Conservation (phyloP, 1,140 invertebrate genomes). For the Ylistrum balloti region DNA sequence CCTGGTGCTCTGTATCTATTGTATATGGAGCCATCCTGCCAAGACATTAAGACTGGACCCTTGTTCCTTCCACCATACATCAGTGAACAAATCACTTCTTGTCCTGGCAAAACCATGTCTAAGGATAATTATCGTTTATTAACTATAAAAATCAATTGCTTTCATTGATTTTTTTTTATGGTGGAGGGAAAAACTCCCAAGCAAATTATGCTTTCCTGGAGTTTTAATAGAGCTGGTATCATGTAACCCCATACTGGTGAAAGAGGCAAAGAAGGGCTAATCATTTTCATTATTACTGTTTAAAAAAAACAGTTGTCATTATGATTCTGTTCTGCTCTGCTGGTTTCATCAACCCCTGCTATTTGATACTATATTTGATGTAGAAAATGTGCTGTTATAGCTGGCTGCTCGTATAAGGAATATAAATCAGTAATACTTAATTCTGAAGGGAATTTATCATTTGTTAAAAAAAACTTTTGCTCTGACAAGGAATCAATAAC, state of each 20-base stretch:
- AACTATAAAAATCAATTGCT: slow-evolving; percentile 36
- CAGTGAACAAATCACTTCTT: not conserved
- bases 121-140: slow-evolving; percentile 27
- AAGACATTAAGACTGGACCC: not conserved
- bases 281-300: not conserved
- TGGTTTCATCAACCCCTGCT: not conserved
- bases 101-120: slow-evolving; percentile 9
- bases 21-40: too few relatives aligned
- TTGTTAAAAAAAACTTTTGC: too few relatives aligned
- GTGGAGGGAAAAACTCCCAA: not conserved
- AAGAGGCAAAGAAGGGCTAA: not conserved
- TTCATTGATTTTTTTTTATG: slow-evolving; percentile 7
- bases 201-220: not conserved
- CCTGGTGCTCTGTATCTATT: too few relatives aligned
- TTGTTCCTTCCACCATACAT: not conserved
- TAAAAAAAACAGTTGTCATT: not conserved
- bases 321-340: not conserved
- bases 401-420: too few relatives aligned
- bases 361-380: not conserved
- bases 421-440: too few relatives aligned
- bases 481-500: too few relatives aligned
- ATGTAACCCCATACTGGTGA: not conserved
- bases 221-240: not conserved
- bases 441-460: too few relatives aligned
- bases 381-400: not conserved